These are phyloP conservation scores for Cenopis cana DNA, from an alignment of 2,888 invertebrate species.

Conservation along the genomic window DNA sequence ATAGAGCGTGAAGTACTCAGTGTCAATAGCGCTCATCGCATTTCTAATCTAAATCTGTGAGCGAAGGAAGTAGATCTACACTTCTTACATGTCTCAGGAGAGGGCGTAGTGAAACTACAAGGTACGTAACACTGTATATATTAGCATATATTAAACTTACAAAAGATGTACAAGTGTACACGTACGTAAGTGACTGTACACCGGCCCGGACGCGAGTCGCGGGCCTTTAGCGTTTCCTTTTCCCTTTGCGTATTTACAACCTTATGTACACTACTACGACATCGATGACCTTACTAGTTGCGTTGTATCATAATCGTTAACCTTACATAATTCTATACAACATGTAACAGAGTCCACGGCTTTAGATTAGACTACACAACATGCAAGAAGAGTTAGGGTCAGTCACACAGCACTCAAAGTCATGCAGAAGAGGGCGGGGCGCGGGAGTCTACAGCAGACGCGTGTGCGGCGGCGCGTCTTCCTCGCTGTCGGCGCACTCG, in stretches of 20 bases:
- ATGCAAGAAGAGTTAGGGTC: constrained; percentile 37
- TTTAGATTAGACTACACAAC: constrained; percentile 34
- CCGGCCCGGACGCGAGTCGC: constrained; percentile 31
- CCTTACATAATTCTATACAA: constrained; percentile 30
- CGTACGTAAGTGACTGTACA: constrained; percentile 44
- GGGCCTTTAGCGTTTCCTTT: constrained; percentile 37
- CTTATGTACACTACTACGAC: constrained; percentile 35
- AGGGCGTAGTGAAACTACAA: constrained; percentile 39
- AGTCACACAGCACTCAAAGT: constrained; percentile 21
- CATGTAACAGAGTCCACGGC: constrained; percentile 23
- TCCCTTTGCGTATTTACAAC: constrained; percentile 40
- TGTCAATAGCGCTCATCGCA: not conserved
- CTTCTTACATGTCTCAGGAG: not conserved
- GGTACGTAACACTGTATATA: constrained; percentile 53
- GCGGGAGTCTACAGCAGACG: constrained; percentile 63
- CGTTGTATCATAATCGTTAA: constrained; percentile 30
- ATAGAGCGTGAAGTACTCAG: not conserved
- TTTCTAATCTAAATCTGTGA: not conserved
- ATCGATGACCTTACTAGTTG: constrained; percentile 26
- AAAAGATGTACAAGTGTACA: constrained; percentile 61
- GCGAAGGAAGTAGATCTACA: not conserved
- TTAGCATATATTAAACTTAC: constrained; percentile 55
- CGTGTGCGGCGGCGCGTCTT: constrained; percentile 70
- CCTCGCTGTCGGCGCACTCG: constrained; percentile 76
- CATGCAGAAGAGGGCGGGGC: constrained; percentile 22